Conservation (phyloP, 2,797 vertebrate genomes). For the Sphenodon punctatus region DNA sequence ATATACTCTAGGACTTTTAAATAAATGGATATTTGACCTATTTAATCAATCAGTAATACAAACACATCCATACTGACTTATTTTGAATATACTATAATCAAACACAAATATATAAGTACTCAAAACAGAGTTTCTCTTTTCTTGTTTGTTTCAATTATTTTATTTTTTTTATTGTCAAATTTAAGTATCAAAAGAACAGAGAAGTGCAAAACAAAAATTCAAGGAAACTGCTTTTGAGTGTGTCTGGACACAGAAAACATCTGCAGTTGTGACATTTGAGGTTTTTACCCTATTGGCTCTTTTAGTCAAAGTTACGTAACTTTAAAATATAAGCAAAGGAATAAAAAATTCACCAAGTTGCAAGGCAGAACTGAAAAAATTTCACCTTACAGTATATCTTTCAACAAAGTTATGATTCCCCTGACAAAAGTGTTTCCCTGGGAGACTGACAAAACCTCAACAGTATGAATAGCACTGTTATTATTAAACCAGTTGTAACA, state of each 20-base stretch:
- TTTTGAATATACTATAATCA: not conserved
- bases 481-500: not conserved
- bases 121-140: slow-evolving; percentile 8
- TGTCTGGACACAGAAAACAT: not conserved
- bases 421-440: not conserved
- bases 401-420: not conserved
- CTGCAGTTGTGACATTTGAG: not conserved
- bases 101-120: slow-evolving; percentile 12
- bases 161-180: slow-evolving; percentile 31
- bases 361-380: not conserved
- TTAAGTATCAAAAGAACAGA: slow-evolving; percentile 27
- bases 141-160: slow-evolving; percentile 31
- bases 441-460: not conserved
- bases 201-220: slow-evolving; percentile 33
- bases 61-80: slow-evolving; percentile 23
- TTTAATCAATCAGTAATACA: not conserved
- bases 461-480: not conserved
- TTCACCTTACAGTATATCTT: not conserved
- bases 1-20: not conserved
- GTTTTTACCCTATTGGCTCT: not conserved
- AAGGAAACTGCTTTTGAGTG: not conserved
- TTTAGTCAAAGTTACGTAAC: not conserved
- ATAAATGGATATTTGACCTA: not conserved
- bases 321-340: not conserved
- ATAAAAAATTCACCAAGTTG: not conserved